Evolutionary conservation across 2,113 vertebrate genomes (phyloP).

Genomic region (Ranitomeya imitator): DNA sequence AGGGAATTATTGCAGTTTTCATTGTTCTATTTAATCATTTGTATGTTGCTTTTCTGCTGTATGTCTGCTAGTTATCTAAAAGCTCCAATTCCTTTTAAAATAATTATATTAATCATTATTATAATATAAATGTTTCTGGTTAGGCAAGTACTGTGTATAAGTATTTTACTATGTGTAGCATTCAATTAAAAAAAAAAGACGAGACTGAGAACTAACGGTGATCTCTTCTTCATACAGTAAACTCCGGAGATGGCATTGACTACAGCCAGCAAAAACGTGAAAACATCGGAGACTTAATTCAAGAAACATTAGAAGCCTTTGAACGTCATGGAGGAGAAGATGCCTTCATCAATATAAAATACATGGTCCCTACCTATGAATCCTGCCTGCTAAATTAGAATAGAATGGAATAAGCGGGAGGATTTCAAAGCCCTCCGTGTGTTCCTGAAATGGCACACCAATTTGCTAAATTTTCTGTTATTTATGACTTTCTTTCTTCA

Average conservation of each 20-base stretch:
- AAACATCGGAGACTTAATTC: constrained; percentile 88
- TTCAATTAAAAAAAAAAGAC: not conserved
- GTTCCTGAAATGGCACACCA: constrained; percentile 52
- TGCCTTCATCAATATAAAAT: constrained; percentile 94
- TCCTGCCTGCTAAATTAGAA: constrained; percentile 82
- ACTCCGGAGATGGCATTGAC: constrained; percentile 86
- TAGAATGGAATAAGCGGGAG: constrained; percentile 3
- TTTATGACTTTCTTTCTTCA: constrained; percentile 64
- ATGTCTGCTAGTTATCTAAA: not conserved
- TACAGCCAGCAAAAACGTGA: constrained; percentile 89
- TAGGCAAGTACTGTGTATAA: not conserved
- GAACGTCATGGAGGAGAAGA: constrained; percentile 86
- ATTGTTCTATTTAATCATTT: not conserved
- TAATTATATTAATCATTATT: no score
- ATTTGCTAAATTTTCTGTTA: constrained; percentile 61
- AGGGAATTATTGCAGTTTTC: not conserved
- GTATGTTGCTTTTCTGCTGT: not conserved
- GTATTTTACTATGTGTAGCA: not conserved
- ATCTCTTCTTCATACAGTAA: constrained; percentile 74
- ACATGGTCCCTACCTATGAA: constrained; percentile 93
- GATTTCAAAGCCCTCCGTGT: constrained; percentile 55
- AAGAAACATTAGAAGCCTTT: constrained; percentile 89
- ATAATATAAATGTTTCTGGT: no score
- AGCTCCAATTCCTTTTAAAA: not conserved
- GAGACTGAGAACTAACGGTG: constrained; percentile 17